A percentile compares a stretch with the other conserved stretches of the same genome.
phyloP scores from a whole-genome alignment of 1,140 invertebrate genomes.

The Caenorhabditis brenneri region DNA sequence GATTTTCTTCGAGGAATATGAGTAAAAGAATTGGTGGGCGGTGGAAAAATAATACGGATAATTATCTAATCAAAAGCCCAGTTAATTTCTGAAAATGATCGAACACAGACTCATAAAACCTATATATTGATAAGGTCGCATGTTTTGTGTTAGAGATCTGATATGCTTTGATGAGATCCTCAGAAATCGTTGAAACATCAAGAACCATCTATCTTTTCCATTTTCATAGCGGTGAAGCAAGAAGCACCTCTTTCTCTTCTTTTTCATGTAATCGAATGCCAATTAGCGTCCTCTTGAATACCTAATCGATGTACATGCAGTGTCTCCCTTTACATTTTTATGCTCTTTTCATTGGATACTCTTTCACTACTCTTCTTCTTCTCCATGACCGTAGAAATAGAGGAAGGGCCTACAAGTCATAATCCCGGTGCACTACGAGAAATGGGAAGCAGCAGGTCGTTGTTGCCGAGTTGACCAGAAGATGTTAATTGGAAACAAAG shows the following conservation, averaged over 20 bases:
- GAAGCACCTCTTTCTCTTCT: neutral
- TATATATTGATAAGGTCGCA: no score
- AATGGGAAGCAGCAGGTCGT: neutral
- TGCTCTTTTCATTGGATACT: neutral
- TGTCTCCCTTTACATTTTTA: neutral
- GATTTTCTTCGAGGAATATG: no score
- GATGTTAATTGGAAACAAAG: constrained; percentile 21
- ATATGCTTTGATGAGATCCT: neutral
- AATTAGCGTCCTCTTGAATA: constrained; percentile 34
- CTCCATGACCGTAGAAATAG: neutral
- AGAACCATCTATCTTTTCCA: neutral
- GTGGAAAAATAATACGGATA: no score
- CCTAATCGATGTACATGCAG: constrained; percentile 18
- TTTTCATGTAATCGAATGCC: constrained; percentile 40
- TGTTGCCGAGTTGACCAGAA: no score
- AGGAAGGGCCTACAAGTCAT: constrained; percentile 15
- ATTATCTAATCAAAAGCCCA: no score
- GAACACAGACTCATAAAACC: no score
- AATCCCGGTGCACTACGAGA: constrained; percentile 24
- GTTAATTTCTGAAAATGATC: no score
- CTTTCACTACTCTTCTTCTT: no score
- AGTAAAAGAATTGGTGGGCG: no score
- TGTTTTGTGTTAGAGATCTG: no score
- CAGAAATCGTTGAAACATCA: neutral
- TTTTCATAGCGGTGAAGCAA: neutral